These are phyloP conservation scores for Microctonus aethiopoides DNA, from an alignment of 2,888 invertebrate species.

Conservation along the genomic window DNA sequence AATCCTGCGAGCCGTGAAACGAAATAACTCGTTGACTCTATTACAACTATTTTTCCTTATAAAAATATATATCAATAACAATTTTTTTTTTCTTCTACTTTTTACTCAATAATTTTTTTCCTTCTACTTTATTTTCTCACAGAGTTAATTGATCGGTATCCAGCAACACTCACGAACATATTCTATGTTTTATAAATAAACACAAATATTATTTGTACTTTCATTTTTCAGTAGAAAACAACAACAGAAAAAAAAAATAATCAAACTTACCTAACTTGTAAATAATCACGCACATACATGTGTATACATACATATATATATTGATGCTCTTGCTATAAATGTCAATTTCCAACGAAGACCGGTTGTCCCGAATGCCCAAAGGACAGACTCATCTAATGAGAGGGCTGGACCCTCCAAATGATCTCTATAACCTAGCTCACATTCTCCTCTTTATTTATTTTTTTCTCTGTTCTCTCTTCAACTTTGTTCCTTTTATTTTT, in stretches of 20 bases:
- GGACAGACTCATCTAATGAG: constrained; percentile 30
- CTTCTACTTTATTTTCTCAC: constrained; percentile 33
- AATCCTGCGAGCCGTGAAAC: constrained; percentile 42
- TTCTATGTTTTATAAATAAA: neutral
- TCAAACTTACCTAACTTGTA: neutral
- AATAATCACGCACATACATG: neutral
- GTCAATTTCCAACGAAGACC: constrained; percentile 11
- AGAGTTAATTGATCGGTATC: constrained; percentile 37
- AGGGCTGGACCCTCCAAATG: constrained; percentile 25
- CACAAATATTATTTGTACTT: neutral
- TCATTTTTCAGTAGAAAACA: neutral
- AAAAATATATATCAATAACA: neutral
- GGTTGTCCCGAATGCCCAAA: constrained; percentile 9
- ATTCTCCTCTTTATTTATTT: constrained; percentile 23
- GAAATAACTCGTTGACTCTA: constrained; percentile 27
- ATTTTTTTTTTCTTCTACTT: neutral
- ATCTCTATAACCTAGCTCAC: constrained; percentile 20
- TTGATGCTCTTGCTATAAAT: neutral
- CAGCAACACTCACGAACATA: constrained; percentile 27
- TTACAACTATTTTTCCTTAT: neutral
- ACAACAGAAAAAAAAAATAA: neutral
- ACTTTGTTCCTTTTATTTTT: neutral
- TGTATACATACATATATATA: neutral
- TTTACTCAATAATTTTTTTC: constrained; percentile 11
- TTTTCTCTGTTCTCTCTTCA: constrained; percentile 19